These are phyloP conservation scores for Athalia circularis DNA, from an alignment of 2,888 invertebrate species.

Conservation along the genomic window DNA sequence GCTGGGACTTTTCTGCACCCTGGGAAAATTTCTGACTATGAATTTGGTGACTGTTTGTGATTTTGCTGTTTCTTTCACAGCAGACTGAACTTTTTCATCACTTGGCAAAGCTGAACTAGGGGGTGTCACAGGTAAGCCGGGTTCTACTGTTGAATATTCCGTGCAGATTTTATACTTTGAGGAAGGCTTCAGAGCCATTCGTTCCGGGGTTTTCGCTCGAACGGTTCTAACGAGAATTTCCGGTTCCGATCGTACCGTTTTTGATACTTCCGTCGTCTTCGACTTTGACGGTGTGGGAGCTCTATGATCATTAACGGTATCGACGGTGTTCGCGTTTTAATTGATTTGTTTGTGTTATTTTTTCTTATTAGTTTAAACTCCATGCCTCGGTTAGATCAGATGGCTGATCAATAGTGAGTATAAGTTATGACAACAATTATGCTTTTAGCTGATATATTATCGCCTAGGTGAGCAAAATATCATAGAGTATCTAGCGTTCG, in stretches of 20 bases:
- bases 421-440: no score
- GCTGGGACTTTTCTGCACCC: conserved; percentile 62
- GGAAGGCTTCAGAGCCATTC: background rate
- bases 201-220: conserved; percentile 17
- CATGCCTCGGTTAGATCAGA: no score
- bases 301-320: no score
- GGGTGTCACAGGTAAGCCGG: background rate
- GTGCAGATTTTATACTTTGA: background rate
- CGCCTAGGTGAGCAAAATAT: no score
- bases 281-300: no score
- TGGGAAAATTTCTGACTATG: conserved; percentile 45
- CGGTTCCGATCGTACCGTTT: background rate
- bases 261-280: conserved; percentile 2
- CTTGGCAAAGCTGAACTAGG: conserved; percentile 7
- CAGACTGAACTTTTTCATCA: background rate
- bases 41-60: conserved; percentile 36
- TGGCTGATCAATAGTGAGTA: no score
- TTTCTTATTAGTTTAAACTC: no score
- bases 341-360: no score
- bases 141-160: background rate
- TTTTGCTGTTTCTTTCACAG: background rate
- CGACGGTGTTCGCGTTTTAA: no score
- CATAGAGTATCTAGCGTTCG: no score
- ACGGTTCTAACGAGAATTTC: background rate
- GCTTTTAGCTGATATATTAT: no score